phyloP scores from a whole-genome alignment of 1,140 invertebrate species.

The Parasteatoda tepidariorum region DNA sequence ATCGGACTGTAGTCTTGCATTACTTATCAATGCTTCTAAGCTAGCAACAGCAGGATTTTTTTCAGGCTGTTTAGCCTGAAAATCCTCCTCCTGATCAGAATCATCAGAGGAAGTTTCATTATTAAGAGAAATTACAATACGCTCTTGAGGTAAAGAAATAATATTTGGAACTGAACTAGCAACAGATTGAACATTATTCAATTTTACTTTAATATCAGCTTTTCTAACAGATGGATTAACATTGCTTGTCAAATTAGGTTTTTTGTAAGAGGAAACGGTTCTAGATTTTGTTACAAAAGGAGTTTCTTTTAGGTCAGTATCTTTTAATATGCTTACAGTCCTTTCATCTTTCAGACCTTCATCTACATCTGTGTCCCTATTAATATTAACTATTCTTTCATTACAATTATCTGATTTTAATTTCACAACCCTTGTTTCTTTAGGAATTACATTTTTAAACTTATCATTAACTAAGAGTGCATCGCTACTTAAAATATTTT shows the following conservation, averaged over 20 bases:
- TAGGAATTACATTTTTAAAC: too few relatives aligned
- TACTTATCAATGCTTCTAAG: conserved; percentile 37
- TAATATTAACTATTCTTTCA: too few relatives aligned
- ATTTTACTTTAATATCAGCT: neutral
- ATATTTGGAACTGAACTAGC: neutral
- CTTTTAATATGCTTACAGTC: too few relatives aligned
- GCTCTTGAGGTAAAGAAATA: neutral
- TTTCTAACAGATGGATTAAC: neutral
- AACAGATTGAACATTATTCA: neutral
- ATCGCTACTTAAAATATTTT: too few relatives aligned
- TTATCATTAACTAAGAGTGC: too few relatives aligned
- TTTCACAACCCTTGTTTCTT: too few relatives aligned
- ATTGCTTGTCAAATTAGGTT: neutral
- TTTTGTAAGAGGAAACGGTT: too few relatives aligned
- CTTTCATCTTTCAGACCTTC: too few relatives aligned
- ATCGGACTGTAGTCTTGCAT: conserved; percentile 29
- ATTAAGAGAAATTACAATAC: conserved; percentile 28
- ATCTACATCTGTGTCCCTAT: too few relatives aligned
- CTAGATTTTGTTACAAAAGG: too few relatives aligned
- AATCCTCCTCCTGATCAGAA: conserved; percentile 14
- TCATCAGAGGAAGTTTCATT: conserved; percentile 40
- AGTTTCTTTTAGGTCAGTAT: too few relatives aligned
- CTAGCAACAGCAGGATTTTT: neutral
- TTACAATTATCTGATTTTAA: too few relatives aligned
- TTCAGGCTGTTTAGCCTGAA: neutral